Evolutionary conservation across 2,888 invertebrate genomes (phyloP).

Genomic region (Xestobium rufovillosum): DNA sequence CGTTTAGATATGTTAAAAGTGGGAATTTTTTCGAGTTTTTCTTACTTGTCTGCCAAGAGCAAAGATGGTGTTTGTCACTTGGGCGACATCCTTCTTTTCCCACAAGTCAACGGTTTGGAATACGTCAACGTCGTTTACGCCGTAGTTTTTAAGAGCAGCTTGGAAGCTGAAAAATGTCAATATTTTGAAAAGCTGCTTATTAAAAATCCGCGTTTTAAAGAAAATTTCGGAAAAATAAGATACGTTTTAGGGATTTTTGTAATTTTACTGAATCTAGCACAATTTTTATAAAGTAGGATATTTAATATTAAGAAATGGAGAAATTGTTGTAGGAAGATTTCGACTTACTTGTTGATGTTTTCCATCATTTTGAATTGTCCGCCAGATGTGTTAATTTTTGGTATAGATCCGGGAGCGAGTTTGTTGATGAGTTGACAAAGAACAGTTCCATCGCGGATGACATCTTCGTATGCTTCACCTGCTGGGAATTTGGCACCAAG

Average conservation of each 20-base stretch:
- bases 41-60: conserved; percentile 76
- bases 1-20: background rate
- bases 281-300: too few species aligned
- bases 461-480: conserved; percentile 76
- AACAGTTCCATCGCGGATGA: conserved; percentile 84
- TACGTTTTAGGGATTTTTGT: background rate
- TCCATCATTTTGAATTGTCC: conserved; percentile 99
- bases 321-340: too few species aligned
- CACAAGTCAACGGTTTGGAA: conserved; percentile 97
- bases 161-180: conserved; percentile 72
- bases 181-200: too few species aligned
- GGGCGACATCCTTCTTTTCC: conserved; percentile 87
- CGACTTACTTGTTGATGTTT: conserved; percentile 85
- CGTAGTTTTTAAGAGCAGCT: conserved; percentile 77
- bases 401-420: conserved; percentile 76
- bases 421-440: conserved; percentile 94
- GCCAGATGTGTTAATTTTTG: conserved; percentile 88
- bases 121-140: conserved; percentile 83
- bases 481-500: conserved; percentile 83
- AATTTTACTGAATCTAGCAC: conserved; percentile 4
- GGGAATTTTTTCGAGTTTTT: background rate
- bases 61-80: conserved; percentile 77
- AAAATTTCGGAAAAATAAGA: background rate
- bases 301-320: too few species aligned
- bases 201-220: conserved; percentile 22